Conservation (phyloP, 2,888 invertebrate genomes). For the Tinea semifulvella region DNA sequence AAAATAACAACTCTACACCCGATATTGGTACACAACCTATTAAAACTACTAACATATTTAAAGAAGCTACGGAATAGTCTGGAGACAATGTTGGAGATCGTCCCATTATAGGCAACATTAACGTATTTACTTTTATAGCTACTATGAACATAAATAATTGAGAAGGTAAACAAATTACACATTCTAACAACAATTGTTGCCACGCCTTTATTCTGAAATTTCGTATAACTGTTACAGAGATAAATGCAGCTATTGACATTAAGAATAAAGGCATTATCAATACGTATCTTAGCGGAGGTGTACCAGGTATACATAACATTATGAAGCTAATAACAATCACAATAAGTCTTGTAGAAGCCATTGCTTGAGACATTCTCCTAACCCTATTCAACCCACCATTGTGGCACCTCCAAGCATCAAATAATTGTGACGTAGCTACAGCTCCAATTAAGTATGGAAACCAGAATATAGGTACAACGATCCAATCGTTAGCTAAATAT, state of each 20-base stretch:
- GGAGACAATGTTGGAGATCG: slow-evolving; percentile 12
- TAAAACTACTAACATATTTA: slow-evolving; percentile 14
- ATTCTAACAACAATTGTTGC: slow-evolving; percentile 16
- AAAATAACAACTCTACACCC: slow-evolving; percentile 17
- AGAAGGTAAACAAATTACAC: slow-evolving; percentile 12
- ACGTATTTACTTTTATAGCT: slow-evolving; percentile 14
- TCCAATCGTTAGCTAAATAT: slow-evolving; percentile 15
- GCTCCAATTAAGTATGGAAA: slow-evolving; percentile 16
- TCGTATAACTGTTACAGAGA: slow-evolving; percentile 1
- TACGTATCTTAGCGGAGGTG: slow-evolving; percentile 5
- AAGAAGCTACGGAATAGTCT: slow-evolving; percentile 15
- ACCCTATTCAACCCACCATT: slow-evolving; percentile 13
- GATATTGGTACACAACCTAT: slow-evolving; percentile 14
- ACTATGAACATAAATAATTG: slow-evolving; percentile 13
- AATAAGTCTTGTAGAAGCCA: slow-evolving; percentile 12
- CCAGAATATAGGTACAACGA: slow-evolving; percentile 18
- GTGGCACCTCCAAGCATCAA: slow-evolving; percentile 16
- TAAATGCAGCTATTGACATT: slow-evolving; percentile 1
- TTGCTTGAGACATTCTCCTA: slow-evolving; percentile 10
- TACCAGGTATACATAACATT: slow-evolving; percentile 2
- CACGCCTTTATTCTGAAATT: slow-evolving; percentile 6
- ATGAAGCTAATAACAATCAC: not conserved
- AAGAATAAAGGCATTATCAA: slow-evolving; percentile 12
- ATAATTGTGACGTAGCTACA: slow-evolving; percentile 15
- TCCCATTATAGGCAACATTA: slow-evolving; percentile 18